phyloP scores from a whole-genome alignment of 2,888 invertebrate species.

The Mythimna impura region DNA sequence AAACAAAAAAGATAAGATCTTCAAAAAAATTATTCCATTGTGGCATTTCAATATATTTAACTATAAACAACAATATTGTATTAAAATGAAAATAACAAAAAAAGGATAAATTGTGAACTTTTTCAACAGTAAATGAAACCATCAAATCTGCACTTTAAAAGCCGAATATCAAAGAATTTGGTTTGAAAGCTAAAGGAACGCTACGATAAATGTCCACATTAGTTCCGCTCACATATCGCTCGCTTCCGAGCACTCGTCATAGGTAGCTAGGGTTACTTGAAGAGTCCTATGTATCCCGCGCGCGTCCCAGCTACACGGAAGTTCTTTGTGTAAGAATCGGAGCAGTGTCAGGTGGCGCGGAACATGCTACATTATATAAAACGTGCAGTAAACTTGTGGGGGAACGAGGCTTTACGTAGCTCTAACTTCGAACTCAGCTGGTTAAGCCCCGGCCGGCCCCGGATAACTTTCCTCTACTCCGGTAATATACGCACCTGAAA shows the following conservation, averaged over 20 bases:
- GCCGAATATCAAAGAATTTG: background rate
- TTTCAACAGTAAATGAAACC: background rate
- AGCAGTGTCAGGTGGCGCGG: conserved; percentile 72
- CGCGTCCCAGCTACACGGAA: conserved; percentile 56
- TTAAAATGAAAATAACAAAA: no score
- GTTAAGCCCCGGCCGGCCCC: conserved; percentile 64
- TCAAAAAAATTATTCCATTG: no score
- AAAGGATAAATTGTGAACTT: background rate
- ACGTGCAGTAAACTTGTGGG: conserved; percentile 71
- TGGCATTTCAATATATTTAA: no score
- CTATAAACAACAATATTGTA: no score
- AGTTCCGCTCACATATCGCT: conserved; percentile 23
- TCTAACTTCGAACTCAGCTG: conserved; percentile 67
- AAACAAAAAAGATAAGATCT: no score
- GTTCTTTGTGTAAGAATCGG: conserved; percentile 69
- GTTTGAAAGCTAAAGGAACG: conserved; percentile 16
- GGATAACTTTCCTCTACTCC: conserved; percentile 69
- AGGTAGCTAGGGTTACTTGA: conserved; percentile 43
- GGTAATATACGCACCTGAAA: conserved; percentile 64
- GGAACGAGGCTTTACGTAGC: conserved; percentile 64
- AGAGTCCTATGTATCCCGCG: conserved; percentile 47
- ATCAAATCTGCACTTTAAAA: background rate
- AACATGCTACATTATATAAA: conserved; percentile 72
- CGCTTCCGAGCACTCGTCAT: conserved; percentile 23
- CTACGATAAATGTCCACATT: conserved; percentile 30